These are phyloP conservation scores for Dendrophyllia cribrosa DNA, from an alignment of 64 coral and sea anemone genomes.

Conservation along the genomic window DNA sequence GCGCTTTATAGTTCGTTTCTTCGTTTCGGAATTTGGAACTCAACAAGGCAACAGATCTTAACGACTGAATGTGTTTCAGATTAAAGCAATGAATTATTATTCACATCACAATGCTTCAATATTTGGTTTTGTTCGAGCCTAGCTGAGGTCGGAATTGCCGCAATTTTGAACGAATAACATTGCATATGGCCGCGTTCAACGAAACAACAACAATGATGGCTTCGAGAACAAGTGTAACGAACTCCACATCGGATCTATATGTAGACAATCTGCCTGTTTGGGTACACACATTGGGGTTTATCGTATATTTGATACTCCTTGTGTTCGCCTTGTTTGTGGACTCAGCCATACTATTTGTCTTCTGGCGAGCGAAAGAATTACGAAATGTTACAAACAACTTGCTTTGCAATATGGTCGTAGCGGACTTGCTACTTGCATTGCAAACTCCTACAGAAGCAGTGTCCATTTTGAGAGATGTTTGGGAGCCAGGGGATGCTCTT, in stretches of 20 bases:
- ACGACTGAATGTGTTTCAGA: too few relatives aligned
- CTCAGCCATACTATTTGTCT: constrained; percentile 44
- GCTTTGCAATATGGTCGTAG: constrained; percentile 51
- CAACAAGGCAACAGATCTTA: too few relatives aligned
- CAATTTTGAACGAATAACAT: neutral
- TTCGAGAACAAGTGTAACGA: constrained; percentile 5
- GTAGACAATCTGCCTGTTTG: constrained; percentile 20
- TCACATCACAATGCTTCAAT: neutral
- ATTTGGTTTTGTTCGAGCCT: neutral
- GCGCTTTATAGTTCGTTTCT: too few relatives aligned
- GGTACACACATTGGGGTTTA: constrained; percentile 2
- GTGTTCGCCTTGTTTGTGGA: constrained; percentile 39
- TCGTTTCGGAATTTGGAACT: too few relatives aligned
- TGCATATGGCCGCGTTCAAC: neutral
- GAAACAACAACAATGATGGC: neutral
- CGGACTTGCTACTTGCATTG: constrained; percentile 61
- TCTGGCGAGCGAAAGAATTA: constrained; percentile 41
- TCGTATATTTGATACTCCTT: constrained; percentile 26
- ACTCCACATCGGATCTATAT: neutral
- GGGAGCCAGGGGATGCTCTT: constrained; percentile 5
- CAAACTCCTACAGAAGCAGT: constrained; percentile 48
- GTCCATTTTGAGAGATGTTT: neutral
- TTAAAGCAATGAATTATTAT: too few relatives aligned
- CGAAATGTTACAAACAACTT: constrained; percentile 64
- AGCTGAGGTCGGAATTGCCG: neutral